Percentiles rank a stretch among this genome's conserved stretches.
Evolutionary conservation across 2,113 vertebrate genomes (phyloP).

Genomic region (Chloroceryle aenea): DNA sequence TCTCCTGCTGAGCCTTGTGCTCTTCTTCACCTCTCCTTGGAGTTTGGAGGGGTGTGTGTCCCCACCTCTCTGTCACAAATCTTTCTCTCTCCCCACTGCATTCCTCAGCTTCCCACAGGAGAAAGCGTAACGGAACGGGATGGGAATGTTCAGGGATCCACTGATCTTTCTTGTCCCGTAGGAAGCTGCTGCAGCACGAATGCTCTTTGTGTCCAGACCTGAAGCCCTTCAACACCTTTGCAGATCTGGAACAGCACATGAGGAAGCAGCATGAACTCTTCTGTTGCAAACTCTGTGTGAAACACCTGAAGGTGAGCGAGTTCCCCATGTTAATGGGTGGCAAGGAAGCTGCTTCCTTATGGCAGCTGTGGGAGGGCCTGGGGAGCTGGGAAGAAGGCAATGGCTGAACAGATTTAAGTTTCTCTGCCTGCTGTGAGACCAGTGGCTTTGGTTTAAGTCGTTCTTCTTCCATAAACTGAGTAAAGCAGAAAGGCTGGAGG

Average conservation of each 20-base stretch:
- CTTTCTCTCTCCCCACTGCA: fast-evolving
- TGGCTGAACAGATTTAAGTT: neutral
- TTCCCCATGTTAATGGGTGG: neutral
- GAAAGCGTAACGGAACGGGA: neutral
- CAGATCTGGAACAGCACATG: conserved; percentile 97
- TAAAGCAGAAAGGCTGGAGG: neutral
- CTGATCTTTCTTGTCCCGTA: conserved; percentile 47
- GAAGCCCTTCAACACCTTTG: conserved; percentile 87
- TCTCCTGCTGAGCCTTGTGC: neutral
- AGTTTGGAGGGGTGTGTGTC: neutral
- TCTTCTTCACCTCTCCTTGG: neutral
- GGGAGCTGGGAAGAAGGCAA: neutral
- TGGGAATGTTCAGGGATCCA: neutral
- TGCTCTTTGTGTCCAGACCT: conserved; percentile 86
- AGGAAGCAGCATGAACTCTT: conserved; percentile 95
- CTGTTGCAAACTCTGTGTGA: conserved; percentile 93
- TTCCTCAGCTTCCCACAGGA: neutral
- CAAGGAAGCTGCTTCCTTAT: neutral
- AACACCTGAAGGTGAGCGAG: conserved; percentile 89
- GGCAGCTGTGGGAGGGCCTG: neutral
- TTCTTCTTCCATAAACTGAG: neutral
- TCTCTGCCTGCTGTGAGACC: neutral
- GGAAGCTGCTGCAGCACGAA: conserved; percentile 89
- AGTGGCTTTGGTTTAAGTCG: neutral
- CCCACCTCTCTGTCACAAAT: neutral